Percentiles rank a stretch among this genome's conserved stretches.
These are phyloP conservation scores for Notospermus geniculatus DNA, from an alignment of 1,140 invertebrate species.

Conservation along the genomic window DNA sequence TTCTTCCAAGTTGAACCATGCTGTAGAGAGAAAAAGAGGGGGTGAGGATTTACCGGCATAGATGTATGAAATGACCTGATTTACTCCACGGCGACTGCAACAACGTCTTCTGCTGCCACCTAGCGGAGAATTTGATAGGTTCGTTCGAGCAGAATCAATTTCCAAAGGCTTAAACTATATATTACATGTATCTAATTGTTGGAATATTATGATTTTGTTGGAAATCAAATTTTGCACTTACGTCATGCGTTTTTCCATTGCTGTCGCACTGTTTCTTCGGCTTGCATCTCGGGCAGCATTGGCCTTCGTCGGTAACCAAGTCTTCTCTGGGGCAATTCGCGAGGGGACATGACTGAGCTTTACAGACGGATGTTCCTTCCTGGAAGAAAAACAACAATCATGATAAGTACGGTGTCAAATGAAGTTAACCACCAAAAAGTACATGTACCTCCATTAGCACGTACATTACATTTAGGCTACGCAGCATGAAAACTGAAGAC, in stretches of 20 bases:
- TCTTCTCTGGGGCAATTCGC: constrained; percentile 53
- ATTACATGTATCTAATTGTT: not conserved
- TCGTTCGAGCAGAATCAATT: not conserved
- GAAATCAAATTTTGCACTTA: constrained; percentile 22
- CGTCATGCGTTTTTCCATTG: constrained; percentile 40
- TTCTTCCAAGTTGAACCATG: constrained; percentile 63
- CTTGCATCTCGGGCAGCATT: constrained; percentile 42
- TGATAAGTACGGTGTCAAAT: too few relatives aligned
- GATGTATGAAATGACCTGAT: too few relatives aligned
- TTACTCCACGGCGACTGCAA: too few relatives aligned
- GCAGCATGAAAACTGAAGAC: too few relatives aligned
- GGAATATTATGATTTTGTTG: not conserved
- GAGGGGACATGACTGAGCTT: constrained; percentile 43
- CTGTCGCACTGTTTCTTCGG: constrained; percentile 40
- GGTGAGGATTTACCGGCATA: too few relatives aligned
- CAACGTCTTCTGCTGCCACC: not conserved
- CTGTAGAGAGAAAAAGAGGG: constrained; percentile 31
- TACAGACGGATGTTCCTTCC: constrained; percentile 45
- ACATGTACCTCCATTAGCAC: too few relatives aligned
- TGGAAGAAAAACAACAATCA: constrained; percentile 19
- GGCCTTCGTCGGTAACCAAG: constrained; percentile 20
- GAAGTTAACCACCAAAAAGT: too few relatives aligned
- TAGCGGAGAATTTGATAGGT: not conserved
- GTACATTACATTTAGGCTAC: too few relatives aligned
- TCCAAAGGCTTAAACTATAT: not conserved